Base-by-base conservation (phyloP, 2,797 vertebrate genomes). In the Helicolenus hilgendorfi region DNA sequence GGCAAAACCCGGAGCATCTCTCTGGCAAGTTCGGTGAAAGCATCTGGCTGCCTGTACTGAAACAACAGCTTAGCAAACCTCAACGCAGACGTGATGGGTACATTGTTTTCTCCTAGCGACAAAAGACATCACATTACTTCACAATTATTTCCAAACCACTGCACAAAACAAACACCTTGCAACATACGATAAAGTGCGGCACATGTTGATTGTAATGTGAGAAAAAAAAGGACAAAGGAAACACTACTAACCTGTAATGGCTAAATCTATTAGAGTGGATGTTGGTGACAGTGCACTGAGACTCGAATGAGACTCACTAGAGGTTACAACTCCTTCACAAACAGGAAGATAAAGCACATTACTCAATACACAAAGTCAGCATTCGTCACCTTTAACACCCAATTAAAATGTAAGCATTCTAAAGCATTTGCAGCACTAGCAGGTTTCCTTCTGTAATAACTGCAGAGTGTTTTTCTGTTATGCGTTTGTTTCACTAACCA, bases 21-120 rank as follows among this genome's bases (percentile, higher is more conserved):
- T 55, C 64, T 75, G 79, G 96, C 18, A 76, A 98, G 91, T 67
- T 96, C 95, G 90, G 96, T 91, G 93, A 99, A 99, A 24, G 95
- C 79, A 0, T 97, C 95, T 95, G 96, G 98, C 64, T 98, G 97
- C 81, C 98, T 98, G 85, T 98, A 98, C 77, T 94, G 98, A 95
- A 98, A 98, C 88, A 98, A 94, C 88, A 99, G 88, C 94, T 99
- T 99, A 68, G 97, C 84, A 92, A 99, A 99, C 94, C 96, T 98
- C 89, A 99, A 92, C 2, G 97, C 98, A 87, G 98, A 97, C 68
- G 94, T 91, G 93, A 97, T 78, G 59, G 98, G 96, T 69, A 99
- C 94, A 7, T 91, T 90, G 83, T 97, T 95, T 86, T 97, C 96
- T 85, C 97, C 98, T 99, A 81, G 27, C 5, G 70, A 92, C 49